Conservation (phyloP, 2,888 invertebrate species). For the Horisme vitalbata region DNA sequence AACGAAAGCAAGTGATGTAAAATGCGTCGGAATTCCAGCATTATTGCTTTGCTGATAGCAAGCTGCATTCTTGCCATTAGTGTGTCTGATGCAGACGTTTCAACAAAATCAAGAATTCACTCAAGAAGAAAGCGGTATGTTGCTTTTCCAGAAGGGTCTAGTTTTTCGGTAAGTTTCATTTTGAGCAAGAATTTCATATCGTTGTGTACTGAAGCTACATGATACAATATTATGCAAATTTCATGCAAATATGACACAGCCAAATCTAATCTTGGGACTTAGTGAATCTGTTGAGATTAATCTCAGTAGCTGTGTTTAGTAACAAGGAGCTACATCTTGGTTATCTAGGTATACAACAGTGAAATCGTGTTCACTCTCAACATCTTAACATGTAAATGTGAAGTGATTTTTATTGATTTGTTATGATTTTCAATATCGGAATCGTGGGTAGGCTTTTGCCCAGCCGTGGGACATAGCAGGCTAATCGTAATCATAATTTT, state of each 20-base stretch:
- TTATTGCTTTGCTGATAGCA: constrained; percentile 25
- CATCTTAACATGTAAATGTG: no score
- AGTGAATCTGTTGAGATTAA: constrained; percentile 19
- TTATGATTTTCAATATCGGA: no score
- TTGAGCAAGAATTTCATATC: constrained; percentile 20
- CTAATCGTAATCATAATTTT: no score
- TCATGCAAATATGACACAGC: constrained; percentile 19
- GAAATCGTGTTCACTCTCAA: no score
- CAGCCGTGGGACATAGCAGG: no score
- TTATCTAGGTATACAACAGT: constrained; percentile 6
- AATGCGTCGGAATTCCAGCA: constrained; percentile 26
- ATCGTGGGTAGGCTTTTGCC: no score
- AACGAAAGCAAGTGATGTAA: constrained; percentile 1
- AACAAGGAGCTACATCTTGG: constrained; percentile 1
- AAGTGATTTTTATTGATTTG: no score
- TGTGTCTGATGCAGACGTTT: constrained; percentile 28
- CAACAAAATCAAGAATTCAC: constrained; percentile 55
- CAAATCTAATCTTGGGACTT: constrained; percentile 17
- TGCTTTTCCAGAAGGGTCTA: constrained; percentile 87
- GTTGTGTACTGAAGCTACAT: constrained; percentile 13
- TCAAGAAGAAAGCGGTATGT: constrained; percentile 85
- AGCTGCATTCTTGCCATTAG: constrained; percentile 25
- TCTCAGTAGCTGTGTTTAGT: constrained; percentile 14
- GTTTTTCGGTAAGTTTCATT: constrained; percentile 84
- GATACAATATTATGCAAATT: constrained; percentile 19